Conservation (phyloP, 2,797 vertebrate species). For the Micromesistius poutassou region DNA sequence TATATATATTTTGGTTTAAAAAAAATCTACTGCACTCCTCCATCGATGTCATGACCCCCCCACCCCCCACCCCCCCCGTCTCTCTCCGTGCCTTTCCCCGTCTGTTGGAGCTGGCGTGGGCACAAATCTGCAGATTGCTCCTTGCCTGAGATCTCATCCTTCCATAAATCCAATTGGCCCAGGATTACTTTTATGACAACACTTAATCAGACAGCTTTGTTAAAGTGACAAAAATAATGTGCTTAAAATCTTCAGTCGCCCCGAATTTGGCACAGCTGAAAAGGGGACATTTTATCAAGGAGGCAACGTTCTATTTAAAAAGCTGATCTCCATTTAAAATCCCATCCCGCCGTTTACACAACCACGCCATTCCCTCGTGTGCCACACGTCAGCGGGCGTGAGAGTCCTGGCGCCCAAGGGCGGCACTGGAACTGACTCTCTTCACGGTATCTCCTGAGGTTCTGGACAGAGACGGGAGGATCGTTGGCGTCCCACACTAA, state of each 20-base stretch:
- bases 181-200: constrained; percentile 67
- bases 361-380: background rate
- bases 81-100: constrained; percentile 51
- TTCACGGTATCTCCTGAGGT: background rate
- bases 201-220: constrained; percentile 73
- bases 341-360: constrained; percentile 12
- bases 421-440: background rate
- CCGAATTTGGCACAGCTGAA: constrained; percentile 54
- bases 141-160: constrained; percentile 51
- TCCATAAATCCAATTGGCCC: constrained; percentile 66
- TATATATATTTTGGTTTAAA: background rate
- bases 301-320: constrained; percentile 40
- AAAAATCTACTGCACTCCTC: background rate
- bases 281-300: constrained; percentile 53
- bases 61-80: constrained; percentile 26
- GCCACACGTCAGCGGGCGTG: background rate
- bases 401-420: background rate
- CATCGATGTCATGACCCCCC: background rate
- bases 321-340: constrained; percentile 35
- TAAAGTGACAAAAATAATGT: constrained; percentile 66
- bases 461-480: background rate
- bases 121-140: constrained; percentile 58
- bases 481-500: too few species aligned
- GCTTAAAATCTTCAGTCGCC: constrained; percentile 49
- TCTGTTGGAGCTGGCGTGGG: constrained; percentile 55